Base-by-base conservation (phyloP, 1,140 invertebrate genomes). In the Heterodera schachtii region DNA sequence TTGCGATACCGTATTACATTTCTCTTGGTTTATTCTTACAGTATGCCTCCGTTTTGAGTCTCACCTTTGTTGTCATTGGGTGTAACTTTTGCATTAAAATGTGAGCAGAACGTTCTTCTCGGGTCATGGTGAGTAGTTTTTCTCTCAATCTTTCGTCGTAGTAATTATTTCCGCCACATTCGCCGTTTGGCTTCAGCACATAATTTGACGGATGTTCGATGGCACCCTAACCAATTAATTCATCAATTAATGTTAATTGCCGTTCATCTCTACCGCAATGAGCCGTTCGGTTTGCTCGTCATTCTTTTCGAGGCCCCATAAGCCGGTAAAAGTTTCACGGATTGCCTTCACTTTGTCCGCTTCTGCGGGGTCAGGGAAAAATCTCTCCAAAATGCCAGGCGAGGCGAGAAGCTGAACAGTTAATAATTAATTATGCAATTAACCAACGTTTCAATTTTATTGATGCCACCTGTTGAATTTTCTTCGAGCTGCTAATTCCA, bases 121-220 rank as follows among this genome's bases (percentile, higher is more conserved):
- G 88, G 82, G 92, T 92, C 87, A 95, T 93, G 47, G 90, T 90
- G 81, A 92, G 85, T 31, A 98, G 91, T 11, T 93, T 92, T 31
- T 92, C 91, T 70, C 81, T 70, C 66, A 98, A 93, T 66, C 97
- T 93, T 1, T 93, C 91, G 2, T 94, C 95, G 91, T 97, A 99
- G 73, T 96, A 90, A 90, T 99, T 98, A 90, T 98, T 95, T 5
- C 92, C 92, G 90, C 84, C 80, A 78, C 87, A 86, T 92, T 99
- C 97, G 73, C 97, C 92, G 90, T 99, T 96, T 2, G 97, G 97
- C 91, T 99, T 99, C 75, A 99, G 90, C 16, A 99, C 97, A 92
- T 93, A 98, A 64, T 93, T 93, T 69, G 94, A 92, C 1, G 96
- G 95, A 85, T 94, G 92, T 64, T 92, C 91, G 0, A 97, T 87